A percentile compares a stretch with the other conserved stretches of the same genome.
These are phyloP conservation scores for Philotrypesis tridentata DNA, from an alignment of 1,140 invertebrate species.

Conservation along the genomic window DNA sequence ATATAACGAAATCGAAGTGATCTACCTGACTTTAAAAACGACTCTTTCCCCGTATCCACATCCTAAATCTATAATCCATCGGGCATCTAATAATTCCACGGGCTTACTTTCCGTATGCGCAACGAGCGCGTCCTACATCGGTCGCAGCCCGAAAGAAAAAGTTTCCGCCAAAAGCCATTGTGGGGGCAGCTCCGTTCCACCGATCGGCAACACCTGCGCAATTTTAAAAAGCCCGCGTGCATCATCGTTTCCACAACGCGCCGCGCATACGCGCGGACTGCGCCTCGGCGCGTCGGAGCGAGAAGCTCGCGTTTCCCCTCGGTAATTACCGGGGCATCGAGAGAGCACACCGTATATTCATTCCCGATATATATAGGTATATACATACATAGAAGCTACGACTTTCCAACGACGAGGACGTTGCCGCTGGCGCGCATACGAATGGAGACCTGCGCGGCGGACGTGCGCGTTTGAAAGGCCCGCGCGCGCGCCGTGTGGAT, in stretches of 20 bases:
- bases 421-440: slow-evolving; percentile 52
- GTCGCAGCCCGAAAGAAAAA: background rate
- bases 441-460: slow-evolving; percentile 54
- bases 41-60: too few species aligned
- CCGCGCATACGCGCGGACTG: background rate
- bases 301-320: background rate
- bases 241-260: background rate
- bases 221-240: slow-evolving; percentile 8
- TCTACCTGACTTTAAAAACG: too few species aligned
- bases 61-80: too few species aligned
- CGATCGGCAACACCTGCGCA: background rate
- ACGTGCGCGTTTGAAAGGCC: slow-evolving; percentile 53
- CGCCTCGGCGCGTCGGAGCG: background rate
- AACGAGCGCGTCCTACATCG: background rate
- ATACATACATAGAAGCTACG: background rate
- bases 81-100: background rate
- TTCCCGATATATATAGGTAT: too few species aligned
- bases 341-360: background rate
- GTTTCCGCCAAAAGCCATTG: background rate
- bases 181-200: background rate
- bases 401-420: slow-evolving; percentile 9
- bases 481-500: slow-evolving; percentile 14
- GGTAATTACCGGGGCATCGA: background rate
- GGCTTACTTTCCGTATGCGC: too few species aligned
- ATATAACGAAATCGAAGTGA: too few species aligned